These are phyloP conservation scores for Sycophila sp. DNA, from an alignment of 1,140 invertebrate genomes.

Conservation along the genomic window DNA sequence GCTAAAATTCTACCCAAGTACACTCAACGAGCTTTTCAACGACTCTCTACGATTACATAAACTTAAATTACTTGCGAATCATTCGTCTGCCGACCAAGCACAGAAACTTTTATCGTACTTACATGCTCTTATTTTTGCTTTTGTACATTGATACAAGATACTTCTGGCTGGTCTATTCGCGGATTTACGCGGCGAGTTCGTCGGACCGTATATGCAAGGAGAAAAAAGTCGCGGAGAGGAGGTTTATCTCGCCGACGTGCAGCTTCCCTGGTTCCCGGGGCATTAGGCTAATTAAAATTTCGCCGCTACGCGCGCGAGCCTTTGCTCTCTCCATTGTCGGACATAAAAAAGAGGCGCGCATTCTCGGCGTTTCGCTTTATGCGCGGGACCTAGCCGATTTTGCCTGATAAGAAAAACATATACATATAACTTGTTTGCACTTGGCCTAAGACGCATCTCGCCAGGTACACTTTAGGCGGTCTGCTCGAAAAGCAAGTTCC, in stretches of 20 bases:
- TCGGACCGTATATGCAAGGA: not conserved
- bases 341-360: too few species aligned
- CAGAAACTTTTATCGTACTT: not conserved
- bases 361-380: not conserved
- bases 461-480: too few species aligned
- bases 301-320: not conserved
- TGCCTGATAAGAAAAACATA: too few species aligned
- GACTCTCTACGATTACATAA: not conserved
- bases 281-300: constrained; percentile 33
- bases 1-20: constrained; percentile 19
- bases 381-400: too few species aligned
- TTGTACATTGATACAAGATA: not conserved
- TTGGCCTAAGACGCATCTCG: too few species aligned
- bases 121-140: too few species aligned
- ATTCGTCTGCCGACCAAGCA: not conserved
- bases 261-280: constrained; percentile 1
- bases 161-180: not conserved
- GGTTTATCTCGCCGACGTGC: constrained; percentile 3
- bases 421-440: too few species aligned
- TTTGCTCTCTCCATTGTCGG: not conserved
- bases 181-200: not conserved
- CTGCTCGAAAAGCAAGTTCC: too few species aligned
- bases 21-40: not conserved
- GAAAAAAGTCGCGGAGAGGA: not conserved
- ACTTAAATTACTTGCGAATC: constrained; percentile 21